A percentile compares a stretch with the other conserved stretches of the same genome.
Conservation (phyloP, 2,797 vertebrate species). For the Oryzias dopingdopingensis region DNA sequence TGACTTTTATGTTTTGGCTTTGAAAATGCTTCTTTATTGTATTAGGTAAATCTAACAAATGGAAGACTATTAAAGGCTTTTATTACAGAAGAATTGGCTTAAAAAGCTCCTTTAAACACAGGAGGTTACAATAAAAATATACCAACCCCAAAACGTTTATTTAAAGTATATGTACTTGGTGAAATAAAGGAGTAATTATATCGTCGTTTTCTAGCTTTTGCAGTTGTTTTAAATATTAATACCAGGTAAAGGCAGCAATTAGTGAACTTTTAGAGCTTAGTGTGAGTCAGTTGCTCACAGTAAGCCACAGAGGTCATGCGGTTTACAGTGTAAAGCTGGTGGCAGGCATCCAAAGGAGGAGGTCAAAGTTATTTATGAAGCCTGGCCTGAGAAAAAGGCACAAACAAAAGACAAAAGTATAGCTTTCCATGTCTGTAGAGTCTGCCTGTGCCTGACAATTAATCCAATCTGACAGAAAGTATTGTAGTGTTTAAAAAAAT, state of each 20-base stretch:
- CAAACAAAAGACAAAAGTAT: slow-evolving; percentile 10
- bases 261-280: too few relatives aligned
- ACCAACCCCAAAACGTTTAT: neutral
- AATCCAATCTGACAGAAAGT: slow-evolving; percentile 43
- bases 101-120: slow-evolving; percentile 32
- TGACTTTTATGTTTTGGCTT: neutral
- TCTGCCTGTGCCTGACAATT: slow-evolving; percentile 22
- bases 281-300: slow-evolving; percentile 37
- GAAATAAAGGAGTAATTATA: too few relatives aligned
- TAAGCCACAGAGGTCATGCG: slow-evolving; percentile 26
- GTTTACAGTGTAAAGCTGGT: slow-evolving; percentile 45
- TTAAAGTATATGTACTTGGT: too few relatives aligned
- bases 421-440: slow-evolving; percentile 48
- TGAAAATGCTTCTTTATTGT: slow-evolving; percentile 1
- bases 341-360: slow-evolving; percentile 64
- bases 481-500: slow-evolving; percentile 5
- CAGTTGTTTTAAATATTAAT: too few relatives aligned
- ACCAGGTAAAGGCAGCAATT: too few relatives aligned
- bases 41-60: slow-evolving; percentile 3
- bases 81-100: slow-evolving; percentile 74
- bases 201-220: too few relatives aligned
- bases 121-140: neutral
- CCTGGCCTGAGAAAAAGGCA: slow-evolving; percentile 57
- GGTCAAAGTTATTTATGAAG: slow-evolving; percentile 68
- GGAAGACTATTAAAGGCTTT: slow-evolving; percentile 49